phyloP scores from a whole-genome alignment of 1,140 invertebrate genomes.

The Macrocentrus cingulum region DNA sequence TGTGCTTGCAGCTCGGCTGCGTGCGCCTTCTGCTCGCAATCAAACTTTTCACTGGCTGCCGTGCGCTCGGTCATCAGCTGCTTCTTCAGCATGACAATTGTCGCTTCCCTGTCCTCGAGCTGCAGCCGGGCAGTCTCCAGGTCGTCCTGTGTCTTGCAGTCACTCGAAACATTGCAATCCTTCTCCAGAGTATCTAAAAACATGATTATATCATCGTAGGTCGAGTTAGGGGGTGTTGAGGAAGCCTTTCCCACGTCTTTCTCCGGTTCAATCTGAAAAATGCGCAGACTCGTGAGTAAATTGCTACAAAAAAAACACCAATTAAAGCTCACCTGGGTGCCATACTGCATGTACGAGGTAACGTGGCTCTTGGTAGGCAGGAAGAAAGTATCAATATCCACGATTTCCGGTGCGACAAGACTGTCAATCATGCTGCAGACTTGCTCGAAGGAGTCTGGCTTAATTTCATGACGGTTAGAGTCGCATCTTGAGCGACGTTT shows the following conservation, averaged over 20 bases:
- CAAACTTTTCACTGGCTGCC: constrained; percentile 48
- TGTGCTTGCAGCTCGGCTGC: constrained; percentile 57
- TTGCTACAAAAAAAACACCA: not conserved
- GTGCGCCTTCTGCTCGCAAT: constrained; percentile 47
- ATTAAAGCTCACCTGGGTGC: constrained; percentile 9
- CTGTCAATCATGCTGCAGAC: constrained; percentile 46
- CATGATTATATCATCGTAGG: constrained; percentile 51
- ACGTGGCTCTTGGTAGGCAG: not conserved
- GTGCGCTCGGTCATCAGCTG: constrained; percentile 52
- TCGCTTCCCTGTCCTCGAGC: constrained; percentile 55
- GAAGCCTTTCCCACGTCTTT: constrained; percentile 35
- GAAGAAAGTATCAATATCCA: constrained; percentile 4
- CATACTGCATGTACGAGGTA: not conserved
- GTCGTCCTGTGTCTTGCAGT: constrained; percentile 38
- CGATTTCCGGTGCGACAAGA: constrained; percentile 35
- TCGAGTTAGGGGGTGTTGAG: constrained; percentile 29
- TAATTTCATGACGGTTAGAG: constrained; percentile 47
- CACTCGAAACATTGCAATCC: constrained; percentile 28
- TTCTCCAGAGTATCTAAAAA: constrained; percentile 43
- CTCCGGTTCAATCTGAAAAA: constrained; percentile 38
- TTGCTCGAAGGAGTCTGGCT: constrained; percentile 42
- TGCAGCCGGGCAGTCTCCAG: constrained; percentile 44
- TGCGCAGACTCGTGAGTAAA: not conserved
- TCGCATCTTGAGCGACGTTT: constrained; percentile 19
- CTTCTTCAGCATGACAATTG: constrained; percentile 49